These are phyloP conservation scores for Myiothlypis coronata DNA, from an alignment of 2,797 vertebrate species.

Conservation along the genomic window DNA sequence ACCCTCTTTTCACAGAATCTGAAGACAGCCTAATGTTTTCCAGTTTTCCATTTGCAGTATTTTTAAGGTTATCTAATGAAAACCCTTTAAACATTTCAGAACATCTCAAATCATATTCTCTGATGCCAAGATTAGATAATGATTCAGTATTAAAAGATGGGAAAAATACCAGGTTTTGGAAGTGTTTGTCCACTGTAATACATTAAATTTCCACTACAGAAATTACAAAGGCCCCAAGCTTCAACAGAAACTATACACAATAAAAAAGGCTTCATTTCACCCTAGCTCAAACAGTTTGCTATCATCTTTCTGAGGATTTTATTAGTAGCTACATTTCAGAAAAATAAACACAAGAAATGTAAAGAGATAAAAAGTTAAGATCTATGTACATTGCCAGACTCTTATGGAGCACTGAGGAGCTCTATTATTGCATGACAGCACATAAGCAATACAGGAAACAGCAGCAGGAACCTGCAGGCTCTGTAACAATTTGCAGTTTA, in stretches of 20 bases:
- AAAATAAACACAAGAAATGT: not conserved
- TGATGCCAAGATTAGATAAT: not conserved
- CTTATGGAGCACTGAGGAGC: not conserved
- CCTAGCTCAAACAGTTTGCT: not conserved
- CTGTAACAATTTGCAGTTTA: slow-evolving; percentile 3
- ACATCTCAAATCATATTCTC: not conserved
- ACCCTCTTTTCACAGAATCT: not conserved
- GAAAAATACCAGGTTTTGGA: not conserved
- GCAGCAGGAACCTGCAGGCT: slow-evolving; percentile 28
- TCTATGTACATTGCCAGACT: not conserved
- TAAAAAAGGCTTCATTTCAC: not conserved
- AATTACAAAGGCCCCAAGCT: not conserved
- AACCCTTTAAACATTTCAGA: not conserved
- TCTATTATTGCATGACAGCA: not conserved
- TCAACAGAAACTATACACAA: not conserved
- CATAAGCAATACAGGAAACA: slow-evolving; percentile 15
- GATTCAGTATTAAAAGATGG: not conserved
- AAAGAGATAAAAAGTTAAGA: not conserved
- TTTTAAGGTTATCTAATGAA: not conserved
- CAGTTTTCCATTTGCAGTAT: not conserved
- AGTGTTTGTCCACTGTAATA: not conserved
- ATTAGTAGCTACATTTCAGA: not conserved
- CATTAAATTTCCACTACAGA: not conserved
- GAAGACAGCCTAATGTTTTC: not conserved
- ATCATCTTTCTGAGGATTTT: not conserved